Evolutionary conservation across 2,797 vertebrate species (phyloP).

Genomic region (Sebastes ruberrimus): DNA sequence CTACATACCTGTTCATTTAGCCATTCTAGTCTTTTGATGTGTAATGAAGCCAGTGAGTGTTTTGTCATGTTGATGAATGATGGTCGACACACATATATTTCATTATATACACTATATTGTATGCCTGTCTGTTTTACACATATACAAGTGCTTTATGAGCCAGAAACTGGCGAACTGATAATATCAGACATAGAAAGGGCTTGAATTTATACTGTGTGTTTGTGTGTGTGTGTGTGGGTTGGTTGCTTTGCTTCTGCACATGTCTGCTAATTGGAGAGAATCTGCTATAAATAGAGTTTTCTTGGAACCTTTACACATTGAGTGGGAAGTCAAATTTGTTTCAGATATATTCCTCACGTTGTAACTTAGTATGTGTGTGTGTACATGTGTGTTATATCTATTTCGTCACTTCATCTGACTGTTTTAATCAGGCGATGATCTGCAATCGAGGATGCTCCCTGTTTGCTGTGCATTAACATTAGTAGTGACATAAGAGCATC

Average conservation of each 20-base stretch:
- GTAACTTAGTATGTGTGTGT: neutral
- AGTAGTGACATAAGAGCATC: constrained; percentile 23
- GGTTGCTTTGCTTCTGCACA: constrained; percentile 39
- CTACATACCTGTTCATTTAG: neutral
- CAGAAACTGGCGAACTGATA: constrained; percentile 13
- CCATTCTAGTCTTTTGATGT: neutral
- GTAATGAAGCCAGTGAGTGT: neutral
- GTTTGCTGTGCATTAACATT: constrained; percentile 55
- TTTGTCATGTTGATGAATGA: neutral
- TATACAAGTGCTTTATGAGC: constrained; percentile 5
- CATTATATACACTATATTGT: neutral
- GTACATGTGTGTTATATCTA: neutral
- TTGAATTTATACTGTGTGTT: neutral
- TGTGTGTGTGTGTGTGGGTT: neutral
- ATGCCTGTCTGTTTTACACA: neutral
- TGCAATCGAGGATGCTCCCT: constrained; percentile 19
- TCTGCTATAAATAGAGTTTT: constrained; percentile 54
- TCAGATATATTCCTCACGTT: constrained; percentile 23
- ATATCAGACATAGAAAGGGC: constrained; percentile 7
- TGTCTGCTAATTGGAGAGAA: constrained; percentile 47
- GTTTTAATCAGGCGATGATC: constrained; percentile 56
- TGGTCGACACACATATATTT: neutral
- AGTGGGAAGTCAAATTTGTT: constrained; percentile 40
- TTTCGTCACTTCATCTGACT: constrained; percentile 21
- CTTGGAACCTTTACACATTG: constrained; percentile 31